Evolutionary conservation across 2,888 invertebrate species (phyloP).

Genomic region (Dryadula phaetusa): DNA sequence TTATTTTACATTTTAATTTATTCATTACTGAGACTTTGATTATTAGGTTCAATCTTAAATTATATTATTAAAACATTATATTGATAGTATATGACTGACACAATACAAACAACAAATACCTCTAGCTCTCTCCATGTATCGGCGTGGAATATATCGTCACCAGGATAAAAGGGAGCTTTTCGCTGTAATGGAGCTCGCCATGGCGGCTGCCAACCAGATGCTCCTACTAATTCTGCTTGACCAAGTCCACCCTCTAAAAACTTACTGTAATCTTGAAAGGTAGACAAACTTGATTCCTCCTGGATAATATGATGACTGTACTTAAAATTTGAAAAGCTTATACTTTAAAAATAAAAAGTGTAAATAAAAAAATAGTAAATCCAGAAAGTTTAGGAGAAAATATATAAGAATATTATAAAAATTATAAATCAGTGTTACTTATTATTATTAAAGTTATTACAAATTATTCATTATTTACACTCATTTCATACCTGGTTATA

Average conservation of each 20-base stretch:
- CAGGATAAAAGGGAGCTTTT: constrained; percentile 83
- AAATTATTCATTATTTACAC: constrained; percentile 1
- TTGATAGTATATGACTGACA: too few relatives aligned
- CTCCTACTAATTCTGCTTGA: constrained; percentile 82
- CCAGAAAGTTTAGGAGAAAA: background rate
- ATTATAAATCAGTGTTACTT: background rate
- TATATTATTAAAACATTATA: too few relatives aligned
- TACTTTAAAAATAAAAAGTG: too few relatives aligned
- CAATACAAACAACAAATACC: constrained; percentile 51
- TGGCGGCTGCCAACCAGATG: constrained; percentile 81
- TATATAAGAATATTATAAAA: background rate
- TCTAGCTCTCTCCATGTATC: constrained; percentile 81
- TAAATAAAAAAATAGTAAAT: background rate
- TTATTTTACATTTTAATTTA: too few relatives aligned
- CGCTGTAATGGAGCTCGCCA: constrained; percentile 85
- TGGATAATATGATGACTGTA: constrained; percentile 47
- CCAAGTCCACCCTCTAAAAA: constrained; percentile 82
- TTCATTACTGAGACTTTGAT: too few relatives aligned
- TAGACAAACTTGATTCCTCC: constrained; percentile 78
- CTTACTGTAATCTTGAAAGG: constrained; percentile 85
- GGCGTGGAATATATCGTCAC: constrained; percentile 79
- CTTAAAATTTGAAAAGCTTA: too few relatives aligned
- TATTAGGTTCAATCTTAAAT: too few relatives aligned
- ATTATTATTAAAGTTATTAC: background rate
- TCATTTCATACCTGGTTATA: constrained; percentile 77